These are phyloP conservation scores for Melanotaenia trifasciata DNA, from an alignment of 2,797 vertebrate genomes.

Conservation along the genomic window DNA sequence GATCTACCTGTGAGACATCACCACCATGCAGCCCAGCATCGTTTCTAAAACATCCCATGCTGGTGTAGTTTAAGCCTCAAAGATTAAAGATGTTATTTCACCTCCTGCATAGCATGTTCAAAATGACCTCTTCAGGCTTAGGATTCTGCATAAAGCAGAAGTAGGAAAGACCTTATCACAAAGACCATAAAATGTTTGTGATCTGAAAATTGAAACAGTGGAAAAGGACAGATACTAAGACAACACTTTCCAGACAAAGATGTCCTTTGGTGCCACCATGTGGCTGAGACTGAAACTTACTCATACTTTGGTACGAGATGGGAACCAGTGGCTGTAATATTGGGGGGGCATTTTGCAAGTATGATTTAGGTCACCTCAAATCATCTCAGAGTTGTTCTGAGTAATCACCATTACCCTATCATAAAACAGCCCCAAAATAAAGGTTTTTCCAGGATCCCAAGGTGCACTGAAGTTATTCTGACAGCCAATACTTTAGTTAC, in stretches of 20 bases:
- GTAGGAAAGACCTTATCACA: neutral
- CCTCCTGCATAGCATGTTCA: neutral
- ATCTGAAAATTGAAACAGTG: neutral
- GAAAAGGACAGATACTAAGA: neutral
- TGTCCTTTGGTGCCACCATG: constrained; percentile 50
- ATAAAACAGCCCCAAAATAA: neutral
- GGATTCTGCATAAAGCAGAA: neutral
- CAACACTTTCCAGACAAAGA: neutral
- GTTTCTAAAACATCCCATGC: neutral
- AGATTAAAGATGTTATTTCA: neutral
- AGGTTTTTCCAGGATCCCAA: neutral
- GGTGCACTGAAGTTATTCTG: neutral
- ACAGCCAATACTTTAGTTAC: neutral
- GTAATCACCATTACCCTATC: neutral
- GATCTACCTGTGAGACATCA: neutral
- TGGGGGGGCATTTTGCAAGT: neutral
- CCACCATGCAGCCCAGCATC: neutral
- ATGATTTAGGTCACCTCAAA: neutral
- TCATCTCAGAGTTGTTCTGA: neutral
- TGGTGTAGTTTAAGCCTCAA: neutral
- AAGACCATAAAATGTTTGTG: too few species aligned
- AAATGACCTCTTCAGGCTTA: neutral
- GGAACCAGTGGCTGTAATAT: neutral
- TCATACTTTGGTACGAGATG: neutral
- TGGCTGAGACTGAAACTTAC: constrained; percentile 30